Percentiles rank a stretch among this genome's conserved stretches.
phyloP scores from a whole-genome alignment of 2,888 invertebrate species.

The Crocallis elinguaria region DNA sequence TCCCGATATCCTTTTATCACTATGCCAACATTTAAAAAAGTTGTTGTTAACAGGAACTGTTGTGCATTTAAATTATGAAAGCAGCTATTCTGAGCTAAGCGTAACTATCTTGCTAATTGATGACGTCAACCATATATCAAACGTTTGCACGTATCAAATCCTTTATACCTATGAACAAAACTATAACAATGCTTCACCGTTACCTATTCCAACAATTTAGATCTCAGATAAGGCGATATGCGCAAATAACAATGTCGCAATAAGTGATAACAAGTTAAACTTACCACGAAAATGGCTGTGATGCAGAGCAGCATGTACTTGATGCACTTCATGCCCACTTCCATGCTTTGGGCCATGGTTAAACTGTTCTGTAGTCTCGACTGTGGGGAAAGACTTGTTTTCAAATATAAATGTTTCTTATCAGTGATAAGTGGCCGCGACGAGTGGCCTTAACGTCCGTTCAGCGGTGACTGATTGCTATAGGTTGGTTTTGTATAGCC shows the following conservation, averaged over 20 bases:
- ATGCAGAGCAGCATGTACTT: conserved; percentile 91
- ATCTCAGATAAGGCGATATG: conserved; percentile 39
- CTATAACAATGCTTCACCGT: conserved; percentile 1
- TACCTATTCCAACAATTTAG: conserved; percentile 8
- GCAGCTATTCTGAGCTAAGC: neutral
- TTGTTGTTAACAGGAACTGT: too few species aligned
- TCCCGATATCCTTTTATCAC: too few species aligned
- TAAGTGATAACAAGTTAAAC: conserved; percentile 57
- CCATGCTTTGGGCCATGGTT: conserved; percentile 70
- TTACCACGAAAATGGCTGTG: conserved; percentile 91
- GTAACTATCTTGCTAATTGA: neutral
- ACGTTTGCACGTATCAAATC: neutral
- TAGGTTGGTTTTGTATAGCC: conserved; percentile 17
- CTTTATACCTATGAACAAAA: conserved; percentile 6
- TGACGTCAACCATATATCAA: too few species aligned
- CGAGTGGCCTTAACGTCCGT: conserved; percentile 20
- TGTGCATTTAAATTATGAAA: too few species aligned
- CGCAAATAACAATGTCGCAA: conserved; percentile 40
- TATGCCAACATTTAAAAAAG: too few species aligned
- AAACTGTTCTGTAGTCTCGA: conserved; percentile 13
- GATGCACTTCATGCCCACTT: conserved; percentile 89
- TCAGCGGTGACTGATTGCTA: conserved; percentile 18
- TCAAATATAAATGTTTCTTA: conserved; percentile 4
- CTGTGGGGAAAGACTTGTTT: neutral
- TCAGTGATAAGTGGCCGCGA: conserved; percentile 13